phyloP scores from a whole-genome alignment of 1,140 invertebrate genomes.

The Drosophila ambigua region DNA sequence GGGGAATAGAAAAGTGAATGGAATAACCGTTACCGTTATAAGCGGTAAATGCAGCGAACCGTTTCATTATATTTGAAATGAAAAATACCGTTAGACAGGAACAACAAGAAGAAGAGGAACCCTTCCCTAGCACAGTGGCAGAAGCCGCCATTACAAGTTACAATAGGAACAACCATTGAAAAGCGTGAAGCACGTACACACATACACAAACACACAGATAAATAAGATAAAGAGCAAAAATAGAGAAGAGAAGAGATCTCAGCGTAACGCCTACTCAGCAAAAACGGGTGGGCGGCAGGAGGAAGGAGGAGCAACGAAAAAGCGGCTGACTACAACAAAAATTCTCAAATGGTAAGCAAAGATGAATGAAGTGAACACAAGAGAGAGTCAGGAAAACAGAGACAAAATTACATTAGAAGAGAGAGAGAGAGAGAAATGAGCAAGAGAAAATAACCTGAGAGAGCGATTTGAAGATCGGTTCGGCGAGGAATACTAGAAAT shows the following conservation, averaged over 20 bases:
- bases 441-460: not conserved
- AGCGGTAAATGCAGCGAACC: not conserved
- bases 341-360: constrained; percentile 72
- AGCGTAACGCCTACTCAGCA: constrained; percentile 67
- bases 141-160: constrained; percentile 29
- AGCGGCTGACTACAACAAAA: constrained; percentile 68
- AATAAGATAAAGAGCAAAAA: constrained; percentile 14
- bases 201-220: constrained; percentile 10
- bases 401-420: not conserved
- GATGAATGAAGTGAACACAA: not conserved
- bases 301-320: constrained; percentile 35
- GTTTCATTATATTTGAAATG: constrained; percentile 42
- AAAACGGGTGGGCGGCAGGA: constrained; percentile 30
- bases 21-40: not conserved
- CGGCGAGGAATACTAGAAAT: not conserved
- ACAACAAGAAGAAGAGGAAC: constrained; percentile 13
- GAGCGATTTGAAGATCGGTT: constrained; percentile 4
- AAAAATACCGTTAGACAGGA: constrained; percentile 37
- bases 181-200: constrained; percentile 5
- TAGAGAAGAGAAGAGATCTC: constrained; percentile 31
- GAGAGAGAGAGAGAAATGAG: constrained; percentile 16
- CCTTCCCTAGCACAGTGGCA: constrained; percentile 12
- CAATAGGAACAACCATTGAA: constrained; percentile 11
- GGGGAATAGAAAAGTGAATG: too few relatives aligned
- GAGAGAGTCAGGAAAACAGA: constrained; percentile 1